These are phyloP conservation scores for Caenorhabditis uteleia DNA, from an alignment of 2,888 invertebrate species.

Conservation along the genomic window DNA sequence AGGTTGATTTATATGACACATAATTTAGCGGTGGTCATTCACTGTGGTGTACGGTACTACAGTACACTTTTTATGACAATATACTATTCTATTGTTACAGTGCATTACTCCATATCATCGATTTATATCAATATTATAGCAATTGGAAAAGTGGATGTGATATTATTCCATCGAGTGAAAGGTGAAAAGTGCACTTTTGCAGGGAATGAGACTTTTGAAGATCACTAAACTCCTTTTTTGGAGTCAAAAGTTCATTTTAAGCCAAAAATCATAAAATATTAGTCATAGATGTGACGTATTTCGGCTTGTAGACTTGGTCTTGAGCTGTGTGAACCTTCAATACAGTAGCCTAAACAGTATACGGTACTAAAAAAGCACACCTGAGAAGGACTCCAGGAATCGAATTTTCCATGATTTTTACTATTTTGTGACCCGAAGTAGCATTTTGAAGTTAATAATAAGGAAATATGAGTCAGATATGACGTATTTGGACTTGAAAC, in stretches of 20 bases:
- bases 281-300: no score
- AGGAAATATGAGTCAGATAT: no score
- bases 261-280: background rate
- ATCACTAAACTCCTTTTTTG: background rate
- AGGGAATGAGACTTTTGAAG: background rate
- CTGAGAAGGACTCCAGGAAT: no score
- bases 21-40: conserved; percentile 16
- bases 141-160: conserved; percentile 18
- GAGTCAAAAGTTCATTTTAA: background rate
- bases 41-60: background rate
- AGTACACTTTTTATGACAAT: background rate
- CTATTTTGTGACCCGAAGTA: no score
- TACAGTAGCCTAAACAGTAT: no score
- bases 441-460: no score
- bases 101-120: conserved; percentile 17
- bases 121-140: conserved; percentile 16
- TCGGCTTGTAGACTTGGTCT: no score
- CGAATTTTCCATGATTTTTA: no score
- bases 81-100: no score
- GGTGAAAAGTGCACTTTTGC: background rate
- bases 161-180: conserved; percentile 12
- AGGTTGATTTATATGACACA: conserved; percentile 17
- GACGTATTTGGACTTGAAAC: no score
- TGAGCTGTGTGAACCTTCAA: no score
- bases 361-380: no score